These are phyloP conservation scores for Ceratosolen solmsi DNA, from an alignment of 1,140 invertebrate genomes.

Conservation along the genomic window DNA sequence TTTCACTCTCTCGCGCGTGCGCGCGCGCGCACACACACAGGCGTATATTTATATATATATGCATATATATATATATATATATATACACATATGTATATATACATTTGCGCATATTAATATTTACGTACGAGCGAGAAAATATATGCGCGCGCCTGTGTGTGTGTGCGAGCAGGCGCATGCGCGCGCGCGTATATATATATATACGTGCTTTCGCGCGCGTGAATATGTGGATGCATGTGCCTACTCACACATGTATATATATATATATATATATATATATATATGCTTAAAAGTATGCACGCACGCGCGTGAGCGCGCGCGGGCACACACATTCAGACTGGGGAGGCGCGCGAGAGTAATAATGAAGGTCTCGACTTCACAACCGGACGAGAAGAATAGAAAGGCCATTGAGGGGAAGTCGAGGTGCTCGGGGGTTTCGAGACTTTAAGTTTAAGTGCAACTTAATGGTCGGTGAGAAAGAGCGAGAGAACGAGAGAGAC, in stretches of 20 bases:
- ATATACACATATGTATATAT: not conserved
- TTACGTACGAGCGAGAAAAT: not conserved
- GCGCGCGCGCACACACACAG: not conserved
- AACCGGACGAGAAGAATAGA: conserved; percentile 36
- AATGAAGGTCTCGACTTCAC: conserved; percentile 26
- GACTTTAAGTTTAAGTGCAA: conserved; percentile 37
- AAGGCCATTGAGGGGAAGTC: conserved; percentile 35
- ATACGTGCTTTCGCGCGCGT: too few relatives aligned
- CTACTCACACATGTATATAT: not conserved
- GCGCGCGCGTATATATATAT: not conserved
- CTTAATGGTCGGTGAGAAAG: conserved; percentile 28
- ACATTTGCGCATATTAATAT: not conserved
- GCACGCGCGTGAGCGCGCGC: not conserved
- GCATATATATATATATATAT: conserved; percentile 3
- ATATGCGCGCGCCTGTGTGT: not conserved
- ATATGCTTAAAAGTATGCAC: too few relatives aligned
- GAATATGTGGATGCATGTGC: too few relatives aligned
- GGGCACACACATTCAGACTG: not conserved
- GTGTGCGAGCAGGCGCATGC: not conserved
- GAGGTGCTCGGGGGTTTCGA: conserved; percentile 29
- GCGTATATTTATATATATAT: not conserved
- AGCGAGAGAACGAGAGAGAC: conserved; percentile 16
- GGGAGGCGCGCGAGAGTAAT: conserved; percentile 11
- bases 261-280: conserved; percentile 12
- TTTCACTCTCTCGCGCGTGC: not conserved